phyloP scores from a whole-genome alignment of 2,888 invertebrate genomes.

The Drosophila kuntzei region DNA sequence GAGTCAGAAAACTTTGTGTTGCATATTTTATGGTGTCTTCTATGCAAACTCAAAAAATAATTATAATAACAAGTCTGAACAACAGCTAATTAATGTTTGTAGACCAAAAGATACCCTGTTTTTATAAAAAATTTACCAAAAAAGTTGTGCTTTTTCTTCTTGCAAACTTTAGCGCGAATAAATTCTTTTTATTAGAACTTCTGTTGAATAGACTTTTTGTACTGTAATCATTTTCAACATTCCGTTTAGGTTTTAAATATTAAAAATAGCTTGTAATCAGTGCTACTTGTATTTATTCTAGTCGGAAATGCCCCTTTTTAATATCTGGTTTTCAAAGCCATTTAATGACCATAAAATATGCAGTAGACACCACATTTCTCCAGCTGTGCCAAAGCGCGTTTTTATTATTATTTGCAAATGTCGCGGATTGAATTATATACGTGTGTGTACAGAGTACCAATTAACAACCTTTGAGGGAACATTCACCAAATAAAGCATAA shows the following conservation, averaged over 20 bases:
- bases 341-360: constrained; percentile 10
- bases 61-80: neutral
- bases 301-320: neutral
- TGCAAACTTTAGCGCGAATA: too few relatives aligned
- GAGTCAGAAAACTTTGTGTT: constrained; percentile 10
- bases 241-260: too few relatives aligned
- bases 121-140: too few relatives aligned
- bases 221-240: too few relatives aligned
- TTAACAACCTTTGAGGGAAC: constrained; percentile 5
- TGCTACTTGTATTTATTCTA: neutral
- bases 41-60: constrained; percentile 6
- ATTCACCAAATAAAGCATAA: neutral
- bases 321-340: neutral
- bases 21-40: constrained; percentile 27
- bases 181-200: too few relatives aligned
- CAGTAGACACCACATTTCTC: constrained; percentile 1
- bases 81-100: neutral
- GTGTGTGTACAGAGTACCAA: neutral
- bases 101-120: neutral
- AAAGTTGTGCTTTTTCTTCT: too few relatives aligned
- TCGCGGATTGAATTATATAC: constrained; percentile 10
- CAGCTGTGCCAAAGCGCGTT: constrained; percentile 4
- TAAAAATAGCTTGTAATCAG: neutral
- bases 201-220: too few relatives aligned
- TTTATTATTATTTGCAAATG: constrained; percentile 10